Conservation (phyloP, 2,113 vertebrate species). For the Sander vitreus region DNA sequence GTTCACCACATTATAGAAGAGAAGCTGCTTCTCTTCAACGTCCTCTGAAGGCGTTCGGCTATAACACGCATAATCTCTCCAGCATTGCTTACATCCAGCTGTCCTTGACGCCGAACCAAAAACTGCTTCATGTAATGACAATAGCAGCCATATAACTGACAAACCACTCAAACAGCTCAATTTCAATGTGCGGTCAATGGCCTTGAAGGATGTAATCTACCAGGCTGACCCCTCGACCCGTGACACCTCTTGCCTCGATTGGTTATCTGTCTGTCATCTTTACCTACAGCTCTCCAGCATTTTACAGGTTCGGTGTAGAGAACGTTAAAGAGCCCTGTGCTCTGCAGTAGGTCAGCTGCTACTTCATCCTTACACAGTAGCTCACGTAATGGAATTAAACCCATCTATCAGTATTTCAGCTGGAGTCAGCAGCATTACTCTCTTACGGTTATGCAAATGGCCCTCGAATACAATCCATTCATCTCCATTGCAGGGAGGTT, state of each 20-base stretch:
- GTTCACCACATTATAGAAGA: background rate
- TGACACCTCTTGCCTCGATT: constrained; percentile 47
- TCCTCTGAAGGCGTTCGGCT: background rate
- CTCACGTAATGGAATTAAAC: constrained; percentile 76
- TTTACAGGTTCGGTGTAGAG: constrained; percentile 2
- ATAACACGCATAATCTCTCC: constrained; percentile 12
- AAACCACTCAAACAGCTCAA: constrained; percentile 36
- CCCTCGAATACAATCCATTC: constrained; percentile 17
- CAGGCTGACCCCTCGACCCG: constrained; percentile 37
- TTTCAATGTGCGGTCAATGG: constrained; percentile 38
- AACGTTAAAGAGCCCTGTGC: constrained; percentile 6
- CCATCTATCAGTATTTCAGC: constrained; percentile 63
- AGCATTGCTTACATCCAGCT: constrained; percentile 23
- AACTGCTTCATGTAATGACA: constrained; percentile 58
- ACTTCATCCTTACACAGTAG: constrained; percentile 39
- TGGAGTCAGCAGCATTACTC: constrained; percentile 68
- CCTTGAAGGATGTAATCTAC: constrained; percentile 65
- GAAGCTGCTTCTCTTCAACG: background rate
- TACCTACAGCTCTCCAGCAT: background rate
- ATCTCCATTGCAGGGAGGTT: constrained; percentile 14
- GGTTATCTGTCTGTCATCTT: constrained; percentile 35
- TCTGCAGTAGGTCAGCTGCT: constrained; percentile 43
- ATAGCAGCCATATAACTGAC: constrained; percentile 48
- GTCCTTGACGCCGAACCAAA: constrained; percentile 51
- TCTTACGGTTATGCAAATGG: constrained; percentile 61